Percentiles rank a stretch among this genome's conserved stretches.
These are phyloP conservation scores for Huso huso DNA, from an alignment of 2,797 vertebrate genomes.

Conservation along the genomic window DNA sequence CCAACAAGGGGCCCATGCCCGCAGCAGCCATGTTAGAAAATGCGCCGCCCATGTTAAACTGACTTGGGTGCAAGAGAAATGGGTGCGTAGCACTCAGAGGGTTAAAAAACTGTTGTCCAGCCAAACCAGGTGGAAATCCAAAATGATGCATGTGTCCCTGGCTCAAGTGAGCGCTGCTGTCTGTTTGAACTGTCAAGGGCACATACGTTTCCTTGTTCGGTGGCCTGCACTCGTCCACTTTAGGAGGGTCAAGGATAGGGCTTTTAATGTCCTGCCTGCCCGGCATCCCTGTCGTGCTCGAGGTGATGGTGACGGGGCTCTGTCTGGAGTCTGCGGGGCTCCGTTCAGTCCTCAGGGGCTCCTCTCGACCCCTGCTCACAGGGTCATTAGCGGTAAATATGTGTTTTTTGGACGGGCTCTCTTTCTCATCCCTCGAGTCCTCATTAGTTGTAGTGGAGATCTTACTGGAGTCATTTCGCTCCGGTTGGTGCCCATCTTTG, in stretches of 20 bases:
- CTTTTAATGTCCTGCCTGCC: conserved; percentile 67
- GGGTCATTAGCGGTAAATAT: conserved; percentile 49
- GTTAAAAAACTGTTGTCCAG: conserved; percentile 89
- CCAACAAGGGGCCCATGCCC: conserved; percentile 85
- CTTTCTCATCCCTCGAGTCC: conserved; percentile 63
- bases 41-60: conserved; percentile 93
- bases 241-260: conserved; percentile 60
- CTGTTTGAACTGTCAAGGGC: conserved; percentile 83
- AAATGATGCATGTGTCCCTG: conserved; percentile 81
- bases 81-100: conserved; percentile 80
- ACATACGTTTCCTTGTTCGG: conserved; percentile 74
- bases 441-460: conserved; percentile 80
- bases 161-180: conserved; percentile 64
- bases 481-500: conserved; percentile 76
- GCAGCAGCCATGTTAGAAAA: conserved; percentile 87
- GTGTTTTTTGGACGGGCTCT: conserved; percentile 56
- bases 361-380: conserved; percentile 48
- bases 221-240: conserved; percentile 70
- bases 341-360: conserved; percentile 62
- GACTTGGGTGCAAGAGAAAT: conserved; percentile 85
- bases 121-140: conserved; percentile 79
- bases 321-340: conserved; percentile 79
- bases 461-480: conserved; percentile 73
- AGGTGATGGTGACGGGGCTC: conserved; percentile 83
- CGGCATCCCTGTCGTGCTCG: conserved; percentile 74